These are phyloP conservation scores for Rhyacophila evoluta DNA, from an alignment of 2,888 invertebrate genomes.

Conservation along the genomic window DNA sequence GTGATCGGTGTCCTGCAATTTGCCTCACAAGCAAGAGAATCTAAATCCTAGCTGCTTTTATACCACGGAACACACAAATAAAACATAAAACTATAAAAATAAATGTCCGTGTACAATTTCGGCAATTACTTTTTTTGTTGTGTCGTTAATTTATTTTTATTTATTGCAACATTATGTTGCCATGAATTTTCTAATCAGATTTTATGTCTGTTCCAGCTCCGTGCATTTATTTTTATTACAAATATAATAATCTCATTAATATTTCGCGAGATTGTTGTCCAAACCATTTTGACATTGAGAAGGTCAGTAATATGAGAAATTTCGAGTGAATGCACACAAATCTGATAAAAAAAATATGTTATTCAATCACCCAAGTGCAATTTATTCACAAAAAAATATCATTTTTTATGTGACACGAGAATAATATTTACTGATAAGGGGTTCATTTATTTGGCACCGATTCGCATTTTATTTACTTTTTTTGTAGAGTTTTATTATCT, in stretches of 20 bases:
- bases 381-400: neutral
- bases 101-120: too few relatives aligned
- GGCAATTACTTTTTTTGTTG: too few relatives aligned
- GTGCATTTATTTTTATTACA: neutral
- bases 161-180: neutral
- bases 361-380: neutral
- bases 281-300: neutral
- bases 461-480: neutral
- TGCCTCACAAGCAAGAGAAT: too few relatives aligned
- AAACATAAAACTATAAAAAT: too few relatives aligned
- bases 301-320: neutral
- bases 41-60: too few relatives aligned
- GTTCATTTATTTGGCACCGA: neutral
- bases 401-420: neutral
- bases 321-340: neutral
- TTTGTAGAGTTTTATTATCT: neutral
- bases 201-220: neutral
- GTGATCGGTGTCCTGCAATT: too few relatives aligned
- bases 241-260: slow-evolving; percentile 1
- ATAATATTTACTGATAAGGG: neutral
- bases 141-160: neutral
- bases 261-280: neutral
- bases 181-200: neutral
- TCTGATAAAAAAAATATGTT: neutral
- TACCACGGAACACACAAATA: too few relatives aligned